phyloP scores from a whole-genome alignment of 2,888 invertebrate genomes.

The Trachelus troglodyta region DNA sequence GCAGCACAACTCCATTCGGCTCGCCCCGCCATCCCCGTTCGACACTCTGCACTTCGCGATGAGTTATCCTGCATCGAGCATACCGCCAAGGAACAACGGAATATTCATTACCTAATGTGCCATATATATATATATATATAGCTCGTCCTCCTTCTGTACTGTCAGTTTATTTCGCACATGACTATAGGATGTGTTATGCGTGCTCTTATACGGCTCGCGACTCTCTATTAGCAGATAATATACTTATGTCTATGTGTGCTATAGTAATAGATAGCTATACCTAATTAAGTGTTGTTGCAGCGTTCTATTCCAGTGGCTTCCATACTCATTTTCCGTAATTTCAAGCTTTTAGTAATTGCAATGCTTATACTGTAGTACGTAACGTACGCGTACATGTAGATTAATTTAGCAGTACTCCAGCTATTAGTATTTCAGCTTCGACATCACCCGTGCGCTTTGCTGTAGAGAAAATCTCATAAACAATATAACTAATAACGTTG shows the following conservation, averaged over 20 bases:
- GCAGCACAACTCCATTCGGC: conserved; percentile 2
- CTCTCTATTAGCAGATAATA: not conserved
- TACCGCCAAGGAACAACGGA: conserved; percentile 19
- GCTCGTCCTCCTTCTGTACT: not conserved
- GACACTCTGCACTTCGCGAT: not conserved
- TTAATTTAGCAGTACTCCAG: not conserved
- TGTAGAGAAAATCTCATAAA: not conserved
- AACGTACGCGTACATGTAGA: not conserved
- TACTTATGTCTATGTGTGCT: not conserved
- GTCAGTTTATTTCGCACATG: conserved; percentile 9
- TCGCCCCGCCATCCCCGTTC: not conserved
- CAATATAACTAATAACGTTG: not conserved
- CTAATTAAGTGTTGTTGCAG: not conserved
- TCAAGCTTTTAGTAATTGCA: not conserved
- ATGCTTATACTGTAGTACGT: not conserved
- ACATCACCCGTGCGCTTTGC: not conserved
- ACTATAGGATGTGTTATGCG: not conserved
- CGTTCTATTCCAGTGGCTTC: not conserved
- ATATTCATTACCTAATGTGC: conserved; percentile 36
- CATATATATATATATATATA: not conserved
- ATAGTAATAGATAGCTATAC: not conserved
- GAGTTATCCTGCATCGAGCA: not conserved
- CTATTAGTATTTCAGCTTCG: not conserved
- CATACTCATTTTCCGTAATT: not conserved
- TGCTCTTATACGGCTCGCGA: not conserved